Evolutionary conservation across 2,113 vertebrate genomes (phyloP).

Genomic region (Scopus umbretta): DNA sequence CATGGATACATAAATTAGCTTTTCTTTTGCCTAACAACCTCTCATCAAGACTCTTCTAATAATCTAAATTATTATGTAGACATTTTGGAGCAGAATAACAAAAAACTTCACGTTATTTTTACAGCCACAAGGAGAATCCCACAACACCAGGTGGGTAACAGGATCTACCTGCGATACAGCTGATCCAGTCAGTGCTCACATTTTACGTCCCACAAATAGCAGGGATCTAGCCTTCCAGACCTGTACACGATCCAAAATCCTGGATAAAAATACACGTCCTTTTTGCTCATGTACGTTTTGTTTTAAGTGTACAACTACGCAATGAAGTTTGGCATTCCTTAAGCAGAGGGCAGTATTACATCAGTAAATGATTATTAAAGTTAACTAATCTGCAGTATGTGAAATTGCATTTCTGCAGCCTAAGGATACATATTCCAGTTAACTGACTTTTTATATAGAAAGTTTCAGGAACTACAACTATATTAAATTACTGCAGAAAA

Average conservation of each 20-base stretch:
- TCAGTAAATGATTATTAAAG: constrained; percentile 24
- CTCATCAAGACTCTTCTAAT: neutral
- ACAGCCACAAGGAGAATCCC: neutral
- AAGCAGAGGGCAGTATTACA: constrained; percentile 50
- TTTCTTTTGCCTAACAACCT: neutral
- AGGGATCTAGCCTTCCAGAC: neutral
- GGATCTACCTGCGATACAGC: neutral
- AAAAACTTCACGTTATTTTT: neutral
- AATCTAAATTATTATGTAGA: neutral
- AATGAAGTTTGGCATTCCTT: constrained; percentile 47
- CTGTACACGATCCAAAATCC: neutral
- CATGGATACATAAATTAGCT: neutral
- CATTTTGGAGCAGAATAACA: neutral
- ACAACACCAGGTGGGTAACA: neutral
- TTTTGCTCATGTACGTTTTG: neutral
- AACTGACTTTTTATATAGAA: neutral
- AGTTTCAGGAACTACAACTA: neutral
- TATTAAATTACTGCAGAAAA: neutral
- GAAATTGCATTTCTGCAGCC: neutral
- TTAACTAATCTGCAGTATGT: neutral
- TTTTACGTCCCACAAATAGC: neutral
- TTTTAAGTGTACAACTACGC: neutral
- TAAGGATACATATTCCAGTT: neutral
- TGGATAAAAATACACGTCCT: neutral
- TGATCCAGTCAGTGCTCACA: neutral